Evolutionary conservation across 2,888 invertebrate species (phyloP).

Genomic region (Acanthopleura granulata): DNA sequence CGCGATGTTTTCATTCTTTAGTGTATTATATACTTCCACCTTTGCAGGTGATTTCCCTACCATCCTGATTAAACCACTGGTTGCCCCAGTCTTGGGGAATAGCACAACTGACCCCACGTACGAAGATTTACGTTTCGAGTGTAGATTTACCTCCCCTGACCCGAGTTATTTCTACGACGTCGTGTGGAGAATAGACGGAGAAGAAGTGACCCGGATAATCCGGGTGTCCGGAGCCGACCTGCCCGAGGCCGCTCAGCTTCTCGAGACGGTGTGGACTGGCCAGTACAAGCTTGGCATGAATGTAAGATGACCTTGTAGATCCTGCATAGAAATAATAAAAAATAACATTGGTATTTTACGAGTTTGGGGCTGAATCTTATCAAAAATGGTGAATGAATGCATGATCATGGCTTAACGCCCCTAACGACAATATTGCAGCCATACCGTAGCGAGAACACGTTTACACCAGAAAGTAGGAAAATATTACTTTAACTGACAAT

Average conservation of each 20-base stretch:
- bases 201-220: background rate
- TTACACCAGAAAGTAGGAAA: too few relatives aligned
- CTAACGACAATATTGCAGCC: too few relatives aligned
- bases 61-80: background rate
- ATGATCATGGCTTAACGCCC: too few relatives aligned
- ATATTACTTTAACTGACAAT: background rate
- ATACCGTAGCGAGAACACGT: too few relatives aligned
- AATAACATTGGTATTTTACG: too few relatives aligned
- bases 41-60: constrained; percentile 6
- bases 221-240: background rate
- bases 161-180: constrained; percentile 1
- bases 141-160: background rate
- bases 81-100: background rate
- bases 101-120: background rate
- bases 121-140: background rate
- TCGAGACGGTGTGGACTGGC: background rate
- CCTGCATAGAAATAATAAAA: too few relatives aligned
- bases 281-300: background rate
- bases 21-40: background rate
- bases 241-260: background rate
- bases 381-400: too few relatives aligned
- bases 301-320: background rate
- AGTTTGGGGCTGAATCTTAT: too few relatives aligned
- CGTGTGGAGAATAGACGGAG: background rate
- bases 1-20: background rate